Base-by-base conservation (phyloP, 2,888 invertebrate genomes). In the Gasteruption jaculator region DNA sequence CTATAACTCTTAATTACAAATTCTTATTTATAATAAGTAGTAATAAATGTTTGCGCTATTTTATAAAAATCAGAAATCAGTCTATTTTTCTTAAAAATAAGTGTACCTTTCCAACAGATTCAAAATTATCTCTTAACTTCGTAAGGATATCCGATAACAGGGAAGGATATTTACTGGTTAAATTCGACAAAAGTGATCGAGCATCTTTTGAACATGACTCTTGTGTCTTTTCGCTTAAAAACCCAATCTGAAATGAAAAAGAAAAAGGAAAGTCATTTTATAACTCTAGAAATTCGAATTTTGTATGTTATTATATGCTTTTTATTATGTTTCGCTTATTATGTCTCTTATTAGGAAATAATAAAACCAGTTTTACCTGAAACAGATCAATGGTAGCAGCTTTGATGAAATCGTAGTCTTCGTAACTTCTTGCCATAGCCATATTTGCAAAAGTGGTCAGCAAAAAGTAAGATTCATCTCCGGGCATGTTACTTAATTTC, bases 391-490 rank as follows among this genome's bases (percentile, higher is more conserved):
- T 71, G 1, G 82, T 81, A 15, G 84, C 78, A 18, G 78, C 73
- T 59, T 78, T 74, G 34, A 88, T 79, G 57, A 88, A 82, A 18
- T 77, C 74, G 57, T 76, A 75, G 58, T 87, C 85, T 34, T 72
- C 70, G 5, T 71, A 63, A 20, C 71, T 62, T 46, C 87, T 74
- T 3, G 81, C 79, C 60, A 84, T 72, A 8, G 85, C 86, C 85
- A 90, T 88, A 66, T 86, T 86, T 29, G 86, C 82, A 61, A 88
- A 82, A 3, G 87, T 82, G 45, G 86, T 86, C 35, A 90, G 64
- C 32, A 89, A 72, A 71, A 86, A 89, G 62, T 85, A 85, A 35
- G 82, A 78, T 63, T 90, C 88, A 38, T 83, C 84, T 30, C 83
- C 81, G 1, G 81, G 79, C 60, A 86, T 74, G 39, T 71, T 74